These are phyloP conservation scores for Drepana falcataria DNA, from an alignment of 2,888 invertebrate species.

Conservation along the genomic window DNA sequence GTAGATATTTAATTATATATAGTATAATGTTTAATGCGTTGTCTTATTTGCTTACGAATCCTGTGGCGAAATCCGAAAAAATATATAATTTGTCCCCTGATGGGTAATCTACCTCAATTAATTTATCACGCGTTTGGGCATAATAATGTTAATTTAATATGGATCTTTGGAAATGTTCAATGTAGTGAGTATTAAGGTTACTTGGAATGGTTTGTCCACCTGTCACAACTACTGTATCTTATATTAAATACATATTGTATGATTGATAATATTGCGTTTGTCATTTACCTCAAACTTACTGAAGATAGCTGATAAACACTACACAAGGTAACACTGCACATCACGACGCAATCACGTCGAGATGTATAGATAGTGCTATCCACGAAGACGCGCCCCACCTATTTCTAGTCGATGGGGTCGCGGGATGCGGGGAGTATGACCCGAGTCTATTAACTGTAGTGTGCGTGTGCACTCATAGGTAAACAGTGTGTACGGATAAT, in stretches of 20 bases:
- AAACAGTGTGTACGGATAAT: too few species aligned
- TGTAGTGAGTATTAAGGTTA: conserved; percentile 65
- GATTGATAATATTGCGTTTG: conserved; percentile 69
- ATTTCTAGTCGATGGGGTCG: too few species aligned
- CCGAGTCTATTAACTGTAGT: too few species aligned
- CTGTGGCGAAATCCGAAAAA: conserved; percentile 60
- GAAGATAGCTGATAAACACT: too few species aligned
- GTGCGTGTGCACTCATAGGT: too few species aligned
- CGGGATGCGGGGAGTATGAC: too few species aligned
- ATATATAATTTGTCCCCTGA: conserved; percentile 64
- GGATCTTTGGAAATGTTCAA: conserved; percentile 62
- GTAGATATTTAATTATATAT: conserved; percentile 79
- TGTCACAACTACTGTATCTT: conserved; percentile 78
- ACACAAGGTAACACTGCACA: too few species aligned
- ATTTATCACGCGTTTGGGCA: conserved; percentile 78
- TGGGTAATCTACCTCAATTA: conserved; percentile 78
- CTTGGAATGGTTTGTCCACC: conserved; percentile 72
- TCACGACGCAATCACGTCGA: too few species aligned
- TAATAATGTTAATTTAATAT: conserved; percentile 69
- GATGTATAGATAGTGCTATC: too few species aligned
- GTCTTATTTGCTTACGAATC: conserved; percentile 70
- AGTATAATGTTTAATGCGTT: conserved; percentile 76
- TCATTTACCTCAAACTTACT: conserved; percentile 38
- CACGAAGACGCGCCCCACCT: too few species aligned
- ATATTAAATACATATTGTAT: conserved; percentile 79